phyloP scores from a whole-genome alignment of 1,140 invertebrate genomes.

The Drosophila punjabiensis region DNA sequence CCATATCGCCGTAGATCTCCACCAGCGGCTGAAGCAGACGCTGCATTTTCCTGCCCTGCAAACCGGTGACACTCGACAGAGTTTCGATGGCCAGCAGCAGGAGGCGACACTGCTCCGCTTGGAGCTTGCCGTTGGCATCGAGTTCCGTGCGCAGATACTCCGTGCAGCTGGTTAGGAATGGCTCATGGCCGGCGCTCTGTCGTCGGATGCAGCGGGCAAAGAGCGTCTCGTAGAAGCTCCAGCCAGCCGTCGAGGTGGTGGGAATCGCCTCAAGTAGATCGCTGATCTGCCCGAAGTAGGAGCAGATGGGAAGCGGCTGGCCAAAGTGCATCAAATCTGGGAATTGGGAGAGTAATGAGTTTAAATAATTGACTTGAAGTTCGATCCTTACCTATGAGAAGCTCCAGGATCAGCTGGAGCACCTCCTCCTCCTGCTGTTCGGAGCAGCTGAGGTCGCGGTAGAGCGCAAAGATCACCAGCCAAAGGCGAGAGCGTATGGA shows the following conservation, averaged over 20 bases:
- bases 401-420: constrained; percentile 38
- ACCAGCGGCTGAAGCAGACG: constrained; percentile 63
- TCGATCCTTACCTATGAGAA: constrained; percentile 42
- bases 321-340: constrained; percentile 71
- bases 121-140: constrained; percentile 6
- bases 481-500: constrained; percentile 54
- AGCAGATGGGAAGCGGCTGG: constrained; percentile 55
- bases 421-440: constrained; percentile 11
- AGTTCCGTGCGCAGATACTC: constrained; percentile 34
- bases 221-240: constrained; percentile 64
- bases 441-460: constrained; percentile 36
- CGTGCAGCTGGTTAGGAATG: constrained; percentile 51
- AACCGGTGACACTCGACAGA: constrained; percentile 45
- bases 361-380: neutral
- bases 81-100: constrained; percentile 72
- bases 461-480: constrained; percentile 50
- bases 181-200: constrained; percentile 38
- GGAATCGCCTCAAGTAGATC: constrained; percentile 47
- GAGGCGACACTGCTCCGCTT: constrained; percentile 42
- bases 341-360: no score
- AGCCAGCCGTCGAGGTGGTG: constrained; percentile 2
- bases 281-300: constrained; percentile 30
- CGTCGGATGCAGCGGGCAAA: constrained; percentile 64
- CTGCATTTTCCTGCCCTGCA: constrained; percentile 55
- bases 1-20: constrained; percentile 65